Conservation (phyloP, 2,113 vertebrate species). For the Sterna hirundo region DNA sequence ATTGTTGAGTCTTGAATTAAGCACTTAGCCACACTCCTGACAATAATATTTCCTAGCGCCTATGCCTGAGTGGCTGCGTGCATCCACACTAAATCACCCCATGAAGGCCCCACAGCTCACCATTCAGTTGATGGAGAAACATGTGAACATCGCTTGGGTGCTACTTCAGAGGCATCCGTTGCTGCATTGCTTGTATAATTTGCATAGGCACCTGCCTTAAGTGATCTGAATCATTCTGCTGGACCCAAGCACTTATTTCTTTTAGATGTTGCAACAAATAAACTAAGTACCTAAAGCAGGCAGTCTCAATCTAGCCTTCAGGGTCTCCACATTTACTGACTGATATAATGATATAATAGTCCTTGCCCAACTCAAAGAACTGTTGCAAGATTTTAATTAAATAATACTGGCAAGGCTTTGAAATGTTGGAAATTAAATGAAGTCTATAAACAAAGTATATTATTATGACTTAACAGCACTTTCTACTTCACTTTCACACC, state of each 20-base stretch:
- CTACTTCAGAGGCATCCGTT: not conserved
- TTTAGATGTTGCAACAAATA: slow-evolving; percentile 20
- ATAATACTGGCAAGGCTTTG: not conserved
- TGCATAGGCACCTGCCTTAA: not conserved
- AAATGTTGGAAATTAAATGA: not conserved
- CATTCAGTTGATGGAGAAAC: not conserved
- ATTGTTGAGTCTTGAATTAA: slow-evolving; percentile 1
- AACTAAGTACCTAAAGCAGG: not conserved
- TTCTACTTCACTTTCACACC: slow-evolving; percentile 19
- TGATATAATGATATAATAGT: not conserved
- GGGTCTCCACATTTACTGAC: not conserved
- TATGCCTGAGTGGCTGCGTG: not conserved
- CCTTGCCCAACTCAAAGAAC: not conserved
- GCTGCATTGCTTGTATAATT: not conserved
- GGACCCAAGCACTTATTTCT: not conserved
- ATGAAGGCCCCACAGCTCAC: not conserved
- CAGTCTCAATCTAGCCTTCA: slow-evolving; percentile 3
- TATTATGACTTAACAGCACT: not conserved
- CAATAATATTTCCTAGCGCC: not conserved
- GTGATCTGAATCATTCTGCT: slow-evolving; percentile 17
- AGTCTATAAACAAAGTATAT: not conserved
- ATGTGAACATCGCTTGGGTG: not conserved
- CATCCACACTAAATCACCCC: not conserved
- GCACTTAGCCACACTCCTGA: not conserved
- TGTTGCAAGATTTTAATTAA: slow-evolving; percentile 25